Base-by-base conservation (phyloP, 2,888 invertebrate species). In the Apodemia zela region DNA sequence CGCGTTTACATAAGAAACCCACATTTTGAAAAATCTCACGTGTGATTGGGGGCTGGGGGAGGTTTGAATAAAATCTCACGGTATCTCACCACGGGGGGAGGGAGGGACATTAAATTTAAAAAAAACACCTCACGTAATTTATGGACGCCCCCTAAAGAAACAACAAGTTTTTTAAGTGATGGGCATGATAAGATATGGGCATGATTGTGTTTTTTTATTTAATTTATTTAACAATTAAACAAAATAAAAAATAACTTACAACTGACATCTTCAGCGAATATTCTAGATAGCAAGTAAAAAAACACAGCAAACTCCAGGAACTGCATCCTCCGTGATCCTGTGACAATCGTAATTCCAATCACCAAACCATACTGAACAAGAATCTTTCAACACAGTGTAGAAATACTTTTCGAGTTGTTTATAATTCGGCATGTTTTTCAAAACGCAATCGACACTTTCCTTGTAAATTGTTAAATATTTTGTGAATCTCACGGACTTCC, bases 221-320 rank as follows among this genome's bases (percentile, higher is more conserved):
- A 2, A 25, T 25, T 25, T 25, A 2, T 25, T 25, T 25, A 25
- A 25, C 25, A 45, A 15, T 45, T 49, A 21, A 11, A 25, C 15
- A 51, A 13, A 51, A 13, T 17, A 49, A 49, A 51, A 21, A 51
- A 5, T 4, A 3, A 89, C 90, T 90, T 72, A 90, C 90, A 90
- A 72, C 88, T 90, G 4, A 89, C 85, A 63, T 90, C 90, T 66
- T 90, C 90, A 10, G 87, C 84, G 60, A 74, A 75, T 47, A 78
- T 72, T 0, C 76, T 79, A 29, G 83, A 47, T 54, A 79, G 70
- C 35, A 82, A 64, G 68, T 78, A 84, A 2, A 80, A 60, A 25
- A 84, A 68, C 62, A 82, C 76, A 63, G 85, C 47, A 1, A 87
- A 51, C 10, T 71, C 72, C 64, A 70, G 70, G 54, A 79, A 67